Conservation (phyloP, 2,797 vertebrate genomes). For the Dicrostonyx torquatus region DNA sequence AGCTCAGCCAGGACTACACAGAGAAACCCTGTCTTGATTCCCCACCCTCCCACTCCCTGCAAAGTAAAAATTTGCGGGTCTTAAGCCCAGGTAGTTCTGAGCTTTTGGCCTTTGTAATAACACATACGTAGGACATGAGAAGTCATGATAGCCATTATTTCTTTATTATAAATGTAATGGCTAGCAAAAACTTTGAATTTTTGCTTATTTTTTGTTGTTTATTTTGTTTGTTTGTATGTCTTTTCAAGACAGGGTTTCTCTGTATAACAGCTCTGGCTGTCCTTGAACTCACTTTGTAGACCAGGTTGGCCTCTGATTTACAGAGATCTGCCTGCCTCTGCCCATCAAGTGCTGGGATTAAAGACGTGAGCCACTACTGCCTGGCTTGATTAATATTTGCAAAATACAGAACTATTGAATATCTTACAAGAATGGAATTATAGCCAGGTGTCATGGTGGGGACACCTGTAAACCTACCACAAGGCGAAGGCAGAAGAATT, state of each 20-base stretch:
- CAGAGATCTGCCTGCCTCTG: too few species aligned
- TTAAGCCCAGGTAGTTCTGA: background rate
- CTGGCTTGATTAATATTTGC: background rate
- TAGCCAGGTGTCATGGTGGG: background rate
- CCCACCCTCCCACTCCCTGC: background rate
- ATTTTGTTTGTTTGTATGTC: too few species aligned
- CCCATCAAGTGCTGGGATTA: too few species aligned
- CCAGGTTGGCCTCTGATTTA: too few species aligned
- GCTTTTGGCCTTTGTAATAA: conserved; percentile 35
- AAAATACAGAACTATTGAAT: conserved; percentile 32
- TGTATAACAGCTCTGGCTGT: too few species aligned
- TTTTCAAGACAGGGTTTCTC: too few species aligned
- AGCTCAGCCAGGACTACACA: background rate
- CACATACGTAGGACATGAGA: background rate
- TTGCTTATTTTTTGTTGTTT: background rate
- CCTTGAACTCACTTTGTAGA: too few species aligned
- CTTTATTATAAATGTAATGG: conserved; percentile 49
- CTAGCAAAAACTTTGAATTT: conserved; percentile 5
- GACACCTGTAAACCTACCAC: background rate
- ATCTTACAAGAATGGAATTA: conserved; percentile 37
- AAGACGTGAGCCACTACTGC: too few species aligned
- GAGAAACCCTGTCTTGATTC: background rate
- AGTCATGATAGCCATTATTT: background rate
- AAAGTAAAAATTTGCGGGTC: background rate
- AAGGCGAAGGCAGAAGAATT: background rate